Evolutionary conservation across 2,797 vertebrate species (phyloP).

Genomic region (Pseudochaenichthys georgianus): DNA sequence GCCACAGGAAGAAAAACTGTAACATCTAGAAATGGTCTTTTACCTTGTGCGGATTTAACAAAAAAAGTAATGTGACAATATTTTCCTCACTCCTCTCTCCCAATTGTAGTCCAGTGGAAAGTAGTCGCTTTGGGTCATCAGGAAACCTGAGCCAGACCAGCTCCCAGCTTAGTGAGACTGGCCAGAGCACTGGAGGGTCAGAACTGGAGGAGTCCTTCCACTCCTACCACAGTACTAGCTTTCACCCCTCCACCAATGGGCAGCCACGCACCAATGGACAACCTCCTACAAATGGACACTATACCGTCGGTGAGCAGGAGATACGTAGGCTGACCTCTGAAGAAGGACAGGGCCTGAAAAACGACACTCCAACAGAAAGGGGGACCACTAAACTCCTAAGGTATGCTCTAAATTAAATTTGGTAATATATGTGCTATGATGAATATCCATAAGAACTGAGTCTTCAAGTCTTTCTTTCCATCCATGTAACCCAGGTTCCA

Average conservation of each 20-base stretch:
- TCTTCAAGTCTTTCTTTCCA: slow-evolving; percentile 21
- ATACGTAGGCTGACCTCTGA: slow-evolving; percentile 50
- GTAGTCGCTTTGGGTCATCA: slow-evolving; percentile 95
- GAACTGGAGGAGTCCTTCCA: slow-evolving; percentile 90
- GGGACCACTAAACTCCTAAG: slow-evolving; percentile 73
- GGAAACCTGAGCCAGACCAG: slow-evolving; percentile 96
- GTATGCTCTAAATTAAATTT: slow-evolving; percentile 50
- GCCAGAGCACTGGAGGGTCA: slow-evolving; percentile 86
- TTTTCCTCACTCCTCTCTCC: slow-evolving; percentile 65
- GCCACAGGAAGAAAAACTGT: background rate
- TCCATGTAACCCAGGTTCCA: slow-evolving; percentile 67
- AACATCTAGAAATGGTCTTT: slow-evolving; percentile 17
- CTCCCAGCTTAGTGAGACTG: slow-evolving; percentile 94
- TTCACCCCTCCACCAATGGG: slow-evolving; percentile 79
- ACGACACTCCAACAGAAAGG: slow-evolving; percentile 64
- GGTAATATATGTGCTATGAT: background rate
- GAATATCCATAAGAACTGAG: background rate
- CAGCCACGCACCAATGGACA: slow-evolving; percentile 70
- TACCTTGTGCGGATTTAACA: background rate
- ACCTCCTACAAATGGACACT: slow-evolving; percentile 69
- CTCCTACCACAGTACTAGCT: slow-evolving; percentile 85
- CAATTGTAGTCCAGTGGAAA: slow-evolving; percentile 91
- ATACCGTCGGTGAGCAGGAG: slow-evolving; percentile 58
- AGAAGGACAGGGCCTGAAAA: slow-evolving; percentile 53
- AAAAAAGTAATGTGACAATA: slow-evolving; percentile 37